phyloP scores from a whole-genome alignment of 2,797 vertebrate species.

The Aldrovandia affinis region DNA sequence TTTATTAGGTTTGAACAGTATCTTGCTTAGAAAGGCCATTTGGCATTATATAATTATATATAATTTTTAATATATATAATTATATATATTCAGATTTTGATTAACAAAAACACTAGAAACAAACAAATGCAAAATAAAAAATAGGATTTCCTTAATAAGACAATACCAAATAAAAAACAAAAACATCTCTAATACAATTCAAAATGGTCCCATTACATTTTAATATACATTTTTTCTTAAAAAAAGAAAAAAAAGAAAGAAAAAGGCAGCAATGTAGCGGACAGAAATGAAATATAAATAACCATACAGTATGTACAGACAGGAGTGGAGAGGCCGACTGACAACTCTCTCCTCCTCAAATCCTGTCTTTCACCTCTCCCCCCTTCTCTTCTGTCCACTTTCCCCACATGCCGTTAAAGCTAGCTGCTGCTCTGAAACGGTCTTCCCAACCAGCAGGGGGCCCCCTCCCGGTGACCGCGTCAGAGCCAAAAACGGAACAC shows the following conservation, averaged over 20 bases:
- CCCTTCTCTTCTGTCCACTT: not conserved
- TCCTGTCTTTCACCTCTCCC: not conserved
- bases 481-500: not conserved
- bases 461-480: not conserved
- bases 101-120: conserved; percentile 74
- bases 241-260: conserved; percentile 40
- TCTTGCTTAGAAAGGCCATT: conserved; percentile 79
- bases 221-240: conserved; percentile 62
- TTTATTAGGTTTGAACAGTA: conserved; percentile 80
- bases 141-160: conserved; percentile 61
- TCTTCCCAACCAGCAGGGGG: conserved; percentile 23
- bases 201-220: conserved; percentile 77
- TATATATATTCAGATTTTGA: conserved; percentile 81
- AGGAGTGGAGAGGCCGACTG: conserved; percentile 28
- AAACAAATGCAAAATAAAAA: conserved; percentile 69
- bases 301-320: conserved; percentile 80
- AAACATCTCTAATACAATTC: conserved; percentile 64
- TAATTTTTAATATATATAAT: conserved; percentile 79
- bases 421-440: not conserved
- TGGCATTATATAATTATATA: conserved; percentile 84
- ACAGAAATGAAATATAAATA: conserved; percentile 81
- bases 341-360: not conserved
- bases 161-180: conserved; percentile 61
- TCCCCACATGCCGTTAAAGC: not conserved
- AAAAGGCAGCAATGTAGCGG: conserved; percentile 62